Conservation (phyloP, 1,140 invertebrate species). For the Phocides pigmalion region DNA sequence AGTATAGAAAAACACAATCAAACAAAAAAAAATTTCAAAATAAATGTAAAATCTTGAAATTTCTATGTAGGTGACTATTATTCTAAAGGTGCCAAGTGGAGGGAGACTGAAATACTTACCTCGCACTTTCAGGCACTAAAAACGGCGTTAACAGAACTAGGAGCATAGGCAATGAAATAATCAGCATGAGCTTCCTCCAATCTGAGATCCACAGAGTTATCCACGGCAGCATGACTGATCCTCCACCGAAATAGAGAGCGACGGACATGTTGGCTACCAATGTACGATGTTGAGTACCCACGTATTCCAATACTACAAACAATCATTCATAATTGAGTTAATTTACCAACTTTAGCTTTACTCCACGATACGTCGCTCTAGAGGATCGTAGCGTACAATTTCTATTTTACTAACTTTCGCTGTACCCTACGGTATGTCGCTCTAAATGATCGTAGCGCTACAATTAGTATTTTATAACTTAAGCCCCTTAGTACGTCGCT, state of each 20-base stretch:
- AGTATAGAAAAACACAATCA: too few relatives aligned
- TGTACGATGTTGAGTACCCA: slow-evolving; percentile 70
- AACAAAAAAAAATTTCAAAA: too few relatives aligned
- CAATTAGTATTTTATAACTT: too few relatives aligned
- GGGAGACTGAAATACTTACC: slow-evolving; percentile 41
- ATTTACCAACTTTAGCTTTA: too few relatives aligned
- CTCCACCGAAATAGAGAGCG: slow-evolving; percentile 84
- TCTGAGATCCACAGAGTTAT: slow-evolving; percentile 74
- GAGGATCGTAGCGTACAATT: too few relatives aligned
- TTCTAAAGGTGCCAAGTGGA: too few relatives aligned
- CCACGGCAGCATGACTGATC: slow-evolving; percentile 82
- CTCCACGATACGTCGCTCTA: too few relatives aligned
- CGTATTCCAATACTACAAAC: slow-evolving; percentile 78
- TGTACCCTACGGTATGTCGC: too few relatives aligned
- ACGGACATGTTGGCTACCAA: slow-evolving; percentile 84
- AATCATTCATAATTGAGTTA: not conserved
- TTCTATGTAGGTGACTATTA: too few relatives aligned
- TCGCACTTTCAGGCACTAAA: slow-evolving; percentile 67
- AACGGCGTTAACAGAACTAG: slow-evolving; percentile 51
- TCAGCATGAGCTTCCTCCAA: slow-evolving; percentile 81
- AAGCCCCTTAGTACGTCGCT: too few relatives aligned
- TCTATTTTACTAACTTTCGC: too few relatives aligned
- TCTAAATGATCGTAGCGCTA: too few relatives aligned
- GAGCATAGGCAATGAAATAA: slow-evolving; percentile 63
- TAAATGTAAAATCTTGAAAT: not conserved